These are phyloP conservation scores for Campopleginae sp. DNA, from an alignment of 2,888 invertebrate species.

Conservation along the genomic window DNA sequence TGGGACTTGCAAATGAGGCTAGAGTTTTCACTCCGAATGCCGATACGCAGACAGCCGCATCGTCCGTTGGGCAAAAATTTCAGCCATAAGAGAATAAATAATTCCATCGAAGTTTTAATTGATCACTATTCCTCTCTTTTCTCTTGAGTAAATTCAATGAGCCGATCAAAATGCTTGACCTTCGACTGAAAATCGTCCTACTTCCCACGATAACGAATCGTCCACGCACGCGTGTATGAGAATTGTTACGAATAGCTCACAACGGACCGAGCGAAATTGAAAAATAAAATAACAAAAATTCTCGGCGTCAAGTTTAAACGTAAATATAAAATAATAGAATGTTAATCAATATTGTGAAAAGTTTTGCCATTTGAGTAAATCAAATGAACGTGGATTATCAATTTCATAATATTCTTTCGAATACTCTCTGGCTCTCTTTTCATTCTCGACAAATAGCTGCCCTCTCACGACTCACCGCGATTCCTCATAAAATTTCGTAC, in stretches of 20 bases:
- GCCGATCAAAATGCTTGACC: slow-evolving; percentile 28
- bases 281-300: background rate
- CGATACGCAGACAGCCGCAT: background rate
- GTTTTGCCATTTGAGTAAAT: background rate
- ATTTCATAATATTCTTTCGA: background rate
- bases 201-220: slow-evolving; percentile 21
- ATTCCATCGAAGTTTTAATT: slow-evolving; percentile 9
- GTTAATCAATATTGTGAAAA: background rate
- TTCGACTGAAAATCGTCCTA: slow-evolving; percentile 32
- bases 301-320: background rate
- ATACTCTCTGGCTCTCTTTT: background rate
- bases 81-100: background rate
- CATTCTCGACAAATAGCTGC: background rate
- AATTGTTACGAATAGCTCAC: background rate
- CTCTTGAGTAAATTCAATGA: slow-evolving; percentile 16
- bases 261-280: background rate
- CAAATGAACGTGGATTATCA: background rate
- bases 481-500: background rate
- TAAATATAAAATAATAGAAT: background rate
- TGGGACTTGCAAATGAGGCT: background rate
- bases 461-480: slow-evolving; percentile 4
- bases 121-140: slow-evolving; percentile 1
- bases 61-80: background rate
- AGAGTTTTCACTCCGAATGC: background rate
- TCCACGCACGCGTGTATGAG: background rate